These are phyloP conservation scores for Chymomyza amoena DNA, from an alignment of 2,888 invertebrate species.

Conservation along the genomic window DNA sequence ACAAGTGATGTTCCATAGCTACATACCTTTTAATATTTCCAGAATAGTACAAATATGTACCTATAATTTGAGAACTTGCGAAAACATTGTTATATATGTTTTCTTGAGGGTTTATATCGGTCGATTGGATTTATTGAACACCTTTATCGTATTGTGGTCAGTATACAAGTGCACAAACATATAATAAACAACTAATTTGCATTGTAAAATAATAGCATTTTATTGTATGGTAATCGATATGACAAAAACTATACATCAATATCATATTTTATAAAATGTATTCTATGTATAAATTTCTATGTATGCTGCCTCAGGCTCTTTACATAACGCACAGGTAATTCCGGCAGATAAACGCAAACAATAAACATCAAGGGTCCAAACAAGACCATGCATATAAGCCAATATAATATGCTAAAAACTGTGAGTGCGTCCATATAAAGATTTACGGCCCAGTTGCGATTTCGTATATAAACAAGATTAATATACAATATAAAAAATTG, in stretches of 20 bases:
- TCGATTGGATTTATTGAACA: no score
- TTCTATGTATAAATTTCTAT: constrained; percentile 32
- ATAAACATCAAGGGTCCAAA: constrained; percentile 85
- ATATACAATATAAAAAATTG: background rate
- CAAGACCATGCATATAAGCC: constrained; percentile 83
- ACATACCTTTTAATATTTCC: no score
- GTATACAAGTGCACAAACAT: no score
- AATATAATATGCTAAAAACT: constrained; percentile 79
- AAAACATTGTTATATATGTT: no score
- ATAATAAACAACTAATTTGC: background rate
- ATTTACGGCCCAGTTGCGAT: constrained; percentile 37
- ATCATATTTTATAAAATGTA: background rate
- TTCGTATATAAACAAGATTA: constrained; percentile 12
- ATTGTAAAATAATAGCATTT: background rate
- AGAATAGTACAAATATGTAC: no score
- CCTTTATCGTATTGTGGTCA: no score
- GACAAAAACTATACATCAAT: constrained; percentile 14
- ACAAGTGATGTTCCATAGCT: no score
- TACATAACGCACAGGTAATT: constrained; percentile 84
- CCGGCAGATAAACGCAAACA: constrained; percentile 82
- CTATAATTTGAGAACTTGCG: no score
- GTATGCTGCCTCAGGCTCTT: constrained; percentile 79
- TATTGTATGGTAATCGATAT: background rate
- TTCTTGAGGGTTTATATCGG: no score
- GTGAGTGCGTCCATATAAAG: constrained; percentile 63